These are phyloP conservation scores for Pharmacophagus antenor DNA, from an alignment of 2,888 invertebrate species.

Conservation along the genomic window DNA sequence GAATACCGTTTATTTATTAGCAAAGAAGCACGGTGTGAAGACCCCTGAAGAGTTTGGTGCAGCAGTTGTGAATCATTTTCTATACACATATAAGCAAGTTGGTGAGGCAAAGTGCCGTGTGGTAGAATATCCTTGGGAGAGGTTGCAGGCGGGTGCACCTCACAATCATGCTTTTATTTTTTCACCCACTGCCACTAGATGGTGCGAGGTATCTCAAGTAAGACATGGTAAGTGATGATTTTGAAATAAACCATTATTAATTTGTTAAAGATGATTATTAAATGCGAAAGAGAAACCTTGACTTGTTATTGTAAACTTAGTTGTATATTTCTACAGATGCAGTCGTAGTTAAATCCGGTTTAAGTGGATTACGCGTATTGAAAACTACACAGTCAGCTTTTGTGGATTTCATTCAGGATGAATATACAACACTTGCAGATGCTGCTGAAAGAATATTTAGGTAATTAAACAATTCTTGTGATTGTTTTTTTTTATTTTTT, in stretches of 20 bases:
- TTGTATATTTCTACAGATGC: slow-evolving; percentile 53
- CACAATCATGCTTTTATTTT: slow-evolving; percentile 91
- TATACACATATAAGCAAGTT: slow-evolving; percentile 88
- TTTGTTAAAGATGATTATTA: neutral
- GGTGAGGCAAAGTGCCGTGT: slow-evolving; percentile 85
- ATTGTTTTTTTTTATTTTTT: neutral
- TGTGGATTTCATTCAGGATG: slow-evolving; percentile 89
- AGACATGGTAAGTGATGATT: slow-evolving; percentile 82
- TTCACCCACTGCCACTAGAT: slow-evolving; percentile 84
- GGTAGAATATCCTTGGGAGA: slow-evolving; percentile 89
- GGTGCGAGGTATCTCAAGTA: slow-evolving; percentile 84
- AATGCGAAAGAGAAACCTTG: neutral
- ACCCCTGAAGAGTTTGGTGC: slow-evolving; percentile 89
- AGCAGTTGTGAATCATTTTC: slow-evolving; percentile 86
- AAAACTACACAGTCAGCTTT: slow-evolving; percentile 92
- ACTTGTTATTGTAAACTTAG: neutral
- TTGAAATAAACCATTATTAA: neutral
- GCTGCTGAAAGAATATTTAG: slow-evolving; percentile 87
- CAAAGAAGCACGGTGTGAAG: slow-evolving; percentile 88
- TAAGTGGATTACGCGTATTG: slow-evolving; percentile 85
- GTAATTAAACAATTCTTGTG: slow-evolving; percentile 38
- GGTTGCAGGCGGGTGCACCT: slow-evolving; percentile 76
- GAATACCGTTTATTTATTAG: slow-evolving; percentile 89
- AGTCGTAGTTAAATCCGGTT: slow-evolving; percentile 84
- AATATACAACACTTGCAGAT: slow-evolving; percentile 88